phyloP scores from a whole-genome alignment of 2,888 invertebrate species.

The Hedychridium roseum region DNA sequence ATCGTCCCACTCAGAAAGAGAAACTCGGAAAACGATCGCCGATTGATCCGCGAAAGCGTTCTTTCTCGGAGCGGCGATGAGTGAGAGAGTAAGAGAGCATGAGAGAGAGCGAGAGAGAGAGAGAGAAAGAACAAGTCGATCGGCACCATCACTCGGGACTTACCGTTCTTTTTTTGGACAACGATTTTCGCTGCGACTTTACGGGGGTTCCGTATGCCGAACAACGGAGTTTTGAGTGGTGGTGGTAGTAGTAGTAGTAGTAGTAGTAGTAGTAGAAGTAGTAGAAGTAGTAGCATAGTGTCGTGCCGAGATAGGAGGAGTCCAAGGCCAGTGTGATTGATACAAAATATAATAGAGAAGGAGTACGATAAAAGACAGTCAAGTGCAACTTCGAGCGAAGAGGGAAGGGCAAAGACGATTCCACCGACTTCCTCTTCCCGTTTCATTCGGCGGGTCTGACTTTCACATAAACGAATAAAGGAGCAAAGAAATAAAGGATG shows the following conservation, averaged over 20 bases:
- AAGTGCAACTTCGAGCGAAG: conserved; percentile 50
- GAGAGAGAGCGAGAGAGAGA: neutral
- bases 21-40: conserved; percentile 17
- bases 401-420: conserved; percentile 1
- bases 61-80: neutral
- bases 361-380: conserved; percentile 63
- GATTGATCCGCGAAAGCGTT: conserved; percentile 8
- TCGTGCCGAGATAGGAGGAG: conserved; percentile 64
- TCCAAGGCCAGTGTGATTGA: conserved; percentile 65
- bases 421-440: too few species aligned
- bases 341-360: conserved; percentile 64
- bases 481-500: too few species aligned
- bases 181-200: conserved; percentile 66
- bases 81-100: neutral
- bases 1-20: too few species aligned
- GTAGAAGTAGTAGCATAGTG: conserved; percentile 60
- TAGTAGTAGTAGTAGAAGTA: conserved; percentile 40
- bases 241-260: conserved; percentile 48
- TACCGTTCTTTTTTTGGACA: conserved; percentile 66
- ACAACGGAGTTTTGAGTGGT: conserved; percentile 63
- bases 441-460: too few species aligned
- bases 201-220: conserved; percentile 61
- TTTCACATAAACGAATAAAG: too few species aligned
- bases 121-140: neutral
- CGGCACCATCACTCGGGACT: conserved; percentile 56